Percentiles rank a stretch among this genome's conserved stretches.
Evolutionary conservation across 2,888 invertebrate genomes (phyloP).

Genomic region (Argyresthia albistria): DNA sequence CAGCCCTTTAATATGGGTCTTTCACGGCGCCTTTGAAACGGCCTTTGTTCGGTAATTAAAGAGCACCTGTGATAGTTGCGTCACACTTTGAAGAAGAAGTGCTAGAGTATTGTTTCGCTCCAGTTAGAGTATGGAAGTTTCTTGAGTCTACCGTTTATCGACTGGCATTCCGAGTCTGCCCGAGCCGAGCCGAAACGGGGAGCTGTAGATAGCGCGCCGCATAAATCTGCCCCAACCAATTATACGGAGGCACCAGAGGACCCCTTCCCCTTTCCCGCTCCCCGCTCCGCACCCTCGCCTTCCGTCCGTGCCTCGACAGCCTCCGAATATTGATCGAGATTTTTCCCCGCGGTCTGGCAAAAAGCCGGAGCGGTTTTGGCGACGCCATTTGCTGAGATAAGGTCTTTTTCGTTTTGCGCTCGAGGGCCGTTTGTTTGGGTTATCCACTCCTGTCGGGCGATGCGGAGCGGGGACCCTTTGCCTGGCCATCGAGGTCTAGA

Average conservation of each 20-base stretch:
- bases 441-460: constrained; percentile 7
- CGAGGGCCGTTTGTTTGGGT: constrained; percentile 8
- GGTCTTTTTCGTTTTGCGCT: constrained; percentile 40
- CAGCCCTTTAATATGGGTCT: constrained; percentile 55
- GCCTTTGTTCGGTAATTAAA: constrained; percentile 43
- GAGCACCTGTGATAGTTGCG: constrained; percentile 5
- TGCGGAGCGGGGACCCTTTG: not conserved
- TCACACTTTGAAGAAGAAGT: not conserved
- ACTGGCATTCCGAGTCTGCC: constrained; percentile 23
- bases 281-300: constrained; percentile 11
- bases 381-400: constrained; percentile 53
- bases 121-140: not conserved
- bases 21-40: constrained; percentile 27
- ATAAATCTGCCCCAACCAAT: constrained; percentile 54
- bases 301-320: constrained; percentile 10
- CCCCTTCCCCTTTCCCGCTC: constrained; percentile 24
- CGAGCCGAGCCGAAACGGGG: constrained; percentile 8
- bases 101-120: not conserved
- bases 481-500: too few relatives aligned
- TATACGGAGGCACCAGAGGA: constrained; percentile 33
- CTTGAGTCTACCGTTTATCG: constrained; percentile 4
- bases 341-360: constrained; percentile 32
- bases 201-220: constrained; percentile 32
- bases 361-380: constrained; percentile 29
- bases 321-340: constrained; percentile 60